Percentiles rank a stretch among this genome's conserved stretches.
Evolutionary conservation across 2,113 vertebrate species (phyloP).

Genomic region (Megaptera novaeangliae): DNA sequence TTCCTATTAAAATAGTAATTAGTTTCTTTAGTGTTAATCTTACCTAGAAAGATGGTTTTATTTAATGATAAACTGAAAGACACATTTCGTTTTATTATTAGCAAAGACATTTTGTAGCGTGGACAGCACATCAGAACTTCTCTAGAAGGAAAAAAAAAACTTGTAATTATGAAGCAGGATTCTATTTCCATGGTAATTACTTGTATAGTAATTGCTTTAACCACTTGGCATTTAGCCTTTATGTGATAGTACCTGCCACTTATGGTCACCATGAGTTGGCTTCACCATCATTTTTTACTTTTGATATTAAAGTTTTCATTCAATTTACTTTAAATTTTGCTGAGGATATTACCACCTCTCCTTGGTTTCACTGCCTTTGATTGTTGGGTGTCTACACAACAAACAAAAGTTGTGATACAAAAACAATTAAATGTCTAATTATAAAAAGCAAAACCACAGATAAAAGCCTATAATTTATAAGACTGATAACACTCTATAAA

Average conservation of each 20-base stretch:
- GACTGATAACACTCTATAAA: neutral
- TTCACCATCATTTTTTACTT: neutral
- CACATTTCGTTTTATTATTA: constrained; percentile 28
- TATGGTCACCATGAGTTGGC: neutral
- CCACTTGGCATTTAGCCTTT: constrained; percentile 46
- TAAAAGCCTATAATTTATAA: neutral
- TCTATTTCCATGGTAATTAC: constrained; percentile 33
- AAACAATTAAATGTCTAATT: neutral
- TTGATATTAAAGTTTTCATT: neutral
- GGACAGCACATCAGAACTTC: neutral
- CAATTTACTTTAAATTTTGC: neutral
- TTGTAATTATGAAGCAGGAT: constrained; percentile 34
- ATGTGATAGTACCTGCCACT: neutral
- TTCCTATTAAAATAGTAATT: constrained; percentile 26
- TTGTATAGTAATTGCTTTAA: constrained; percentile 39
- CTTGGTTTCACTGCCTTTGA: neutral
- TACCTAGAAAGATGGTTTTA: constrained; percentile 35
- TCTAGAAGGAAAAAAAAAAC: neutral
- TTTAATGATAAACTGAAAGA: constrained; percentile 44
- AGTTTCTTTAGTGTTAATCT: constrained; percentile 26
- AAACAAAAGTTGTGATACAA: neutral
- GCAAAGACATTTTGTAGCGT: neutral
- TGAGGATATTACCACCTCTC: neutral
- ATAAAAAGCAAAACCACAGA: neutral
- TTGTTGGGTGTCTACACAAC: neutral